Base-by-base conservation (phyloP, 30 jellyfish, hydroid and myxozoan genomes). In the Aurelia coerulea region DNA sequence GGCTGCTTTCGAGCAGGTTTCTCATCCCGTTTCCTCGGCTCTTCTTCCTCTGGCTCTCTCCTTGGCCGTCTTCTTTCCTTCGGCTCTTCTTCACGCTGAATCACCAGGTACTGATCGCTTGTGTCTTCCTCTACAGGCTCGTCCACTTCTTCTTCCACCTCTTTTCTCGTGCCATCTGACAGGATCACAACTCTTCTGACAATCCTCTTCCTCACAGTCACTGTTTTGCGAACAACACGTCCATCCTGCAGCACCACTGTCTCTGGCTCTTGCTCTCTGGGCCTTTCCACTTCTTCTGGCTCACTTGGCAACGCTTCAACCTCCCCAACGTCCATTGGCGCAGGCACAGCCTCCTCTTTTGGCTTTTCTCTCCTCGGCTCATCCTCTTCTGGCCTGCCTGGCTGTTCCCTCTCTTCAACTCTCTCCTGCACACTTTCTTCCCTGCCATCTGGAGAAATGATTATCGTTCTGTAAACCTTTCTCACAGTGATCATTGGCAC, bases 131-230 rank as follows among this genome's bases (percentile, higher is more conserved):
- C 69, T 41, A n/a, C 64, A 10, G 86, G 86, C 78, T 82, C 85
- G 9, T 66, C 91, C 37, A 82, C 91, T 58, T 82, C 85, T 60
- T 82, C 91, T 54, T 69, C 80, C 42, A 74, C 85, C 59, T 82
- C 94, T 18, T 82, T 73, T 41, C 91, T 79, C 62, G 95, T 90
- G 66, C 95, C 97, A 49, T 84, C 91, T 15, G 94, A 85, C 83
- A 88, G 34, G 1, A 72, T 70, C 75, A 88, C 73, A 58, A 88
- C 52, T 56, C 89, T 88, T 74, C 83, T 78, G 5, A 88, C 77
- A 66, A 88, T 88, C 63, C 97, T 67, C 81, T 88, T 88, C 71
- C 92, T 74, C 51, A 84, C 74, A 31, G 90, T 81, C 32, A 84
- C 83, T 2, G 96, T 64, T 62, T 91, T 58, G 32, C 73, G 71